Evolutionary conservation across 2,888 invertebrate genomes (phyloP), one percentile per base, ranked within the genome.

Genomic region (Nephrotoma flavescens): DNA sequence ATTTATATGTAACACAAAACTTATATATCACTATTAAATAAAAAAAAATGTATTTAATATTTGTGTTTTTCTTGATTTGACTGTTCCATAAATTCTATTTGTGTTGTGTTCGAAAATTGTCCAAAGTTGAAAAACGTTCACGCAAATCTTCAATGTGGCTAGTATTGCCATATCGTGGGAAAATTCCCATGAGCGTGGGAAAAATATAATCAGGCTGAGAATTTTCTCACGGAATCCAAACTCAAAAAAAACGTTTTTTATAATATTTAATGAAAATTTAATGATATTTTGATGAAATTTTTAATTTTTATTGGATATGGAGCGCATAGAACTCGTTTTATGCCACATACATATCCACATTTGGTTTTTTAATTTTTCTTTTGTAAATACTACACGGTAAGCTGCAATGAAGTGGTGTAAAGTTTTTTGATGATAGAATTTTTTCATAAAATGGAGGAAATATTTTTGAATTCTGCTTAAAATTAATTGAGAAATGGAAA

Each of bases 151-250:
- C 19, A 86, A 44, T 86, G 44, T 86, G 45, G 45, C 45, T 86
- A 45, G 52, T 84, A 86, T 87, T 88, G 87, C 88, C 88, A 88
- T 88, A 88, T 87, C 89, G 89, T 90, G 90, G 90, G 89, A 90
- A 90, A 90, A 89, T 89, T 89, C 89, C 89, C 88, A 87, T 88
- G 88, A 89, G 89, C 90, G 90, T 90, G 90, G 90, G 90, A 90
- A 90, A 90, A 89, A 89, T 45, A 86, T 41, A 86, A 31, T 19
- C 31, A 86, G 86, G 47, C 86, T 89, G 89, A 89, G 88, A 89
- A 89, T 84, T 88, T 89, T 88, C 88, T 88, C 88, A 88, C 88
- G 88, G 88, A 88, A 89, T 88, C 87, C 84, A 84, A 42, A 84
- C 42, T 84, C n/a, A 42, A 42, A 12, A 42, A 7, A 42, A n/a